Evolutionary conservation across 1,140 invertebrate genomes (phyloP).

Genomic region (Cecropterus lyciades): DNA sequence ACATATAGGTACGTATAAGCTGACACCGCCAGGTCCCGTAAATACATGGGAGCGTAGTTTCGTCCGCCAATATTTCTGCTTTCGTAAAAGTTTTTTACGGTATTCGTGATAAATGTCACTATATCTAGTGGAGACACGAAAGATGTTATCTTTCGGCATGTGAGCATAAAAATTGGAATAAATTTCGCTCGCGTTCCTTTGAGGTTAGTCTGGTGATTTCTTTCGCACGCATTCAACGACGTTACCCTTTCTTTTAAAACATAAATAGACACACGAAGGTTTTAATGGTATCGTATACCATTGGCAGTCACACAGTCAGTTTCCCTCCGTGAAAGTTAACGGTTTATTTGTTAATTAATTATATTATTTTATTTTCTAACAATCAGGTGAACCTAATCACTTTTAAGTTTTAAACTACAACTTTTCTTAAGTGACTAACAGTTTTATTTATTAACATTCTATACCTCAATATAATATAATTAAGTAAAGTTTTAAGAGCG

Average conservation of each 20-base stretch:
- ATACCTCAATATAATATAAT: background rate
- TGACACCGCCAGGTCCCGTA: background rate
- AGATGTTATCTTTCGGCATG: slow-evolving; percentile 65
- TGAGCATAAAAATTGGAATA: slow-evolving; percentile 68
- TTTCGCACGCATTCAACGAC: slow-evolving; percentile 65
- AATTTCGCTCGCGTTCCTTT: slow-evolving; percentile 50
- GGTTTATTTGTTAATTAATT: slow-evolving; percentile 1
- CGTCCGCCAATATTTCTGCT: slow-evolving; percentile 1
- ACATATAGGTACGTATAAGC: too few species aligned
- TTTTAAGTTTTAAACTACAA: too few species aligned
- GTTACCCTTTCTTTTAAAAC: slow-evolving; percentile 41
- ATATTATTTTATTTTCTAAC: background rate
- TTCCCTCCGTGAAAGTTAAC: slow-evolving; percentile 12
- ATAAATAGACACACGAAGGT: slow-evolving; percentile 20
- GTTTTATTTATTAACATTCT: too few species aligned
- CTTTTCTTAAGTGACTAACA: too few species aligned
- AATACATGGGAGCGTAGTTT: background rate
- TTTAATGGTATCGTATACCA: slow-evolving; percentile 20
- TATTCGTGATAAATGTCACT: slow-evolving; percentile 62
- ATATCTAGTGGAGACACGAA: slow-evolving; percentile 53
- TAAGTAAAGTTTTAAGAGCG: background rate
- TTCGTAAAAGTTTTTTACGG: slow-evolving; percentile 57
- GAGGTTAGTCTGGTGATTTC: slow-evolving; percentile 61
- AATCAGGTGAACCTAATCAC: too few species aligned
- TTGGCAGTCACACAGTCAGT: slow-evolving; percentile 8